Evolutionary conservation across 2,888 invertebrate genomes (phyloP).

Genomic region (Corbicula japonica): DNA sequence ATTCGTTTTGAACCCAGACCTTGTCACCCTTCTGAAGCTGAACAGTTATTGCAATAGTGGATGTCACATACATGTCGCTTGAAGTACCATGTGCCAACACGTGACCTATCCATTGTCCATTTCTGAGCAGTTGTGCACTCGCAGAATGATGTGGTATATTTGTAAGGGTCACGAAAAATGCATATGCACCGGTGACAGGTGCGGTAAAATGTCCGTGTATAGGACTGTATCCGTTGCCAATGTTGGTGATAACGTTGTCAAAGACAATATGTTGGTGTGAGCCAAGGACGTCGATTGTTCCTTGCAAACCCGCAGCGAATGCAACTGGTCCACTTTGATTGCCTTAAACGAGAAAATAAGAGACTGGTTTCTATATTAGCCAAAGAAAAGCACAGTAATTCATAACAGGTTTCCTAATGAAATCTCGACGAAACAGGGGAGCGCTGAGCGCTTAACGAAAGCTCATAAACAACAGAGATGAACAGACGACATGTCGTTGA

Average conservation of each 20-base stretch:
- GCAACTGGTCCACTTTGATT: slow-evolving; percentile 44
- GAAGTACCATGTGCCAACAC: slow-evolving; percentile 16
- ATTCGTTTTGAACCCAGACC: slow-evolving; percentile 46
- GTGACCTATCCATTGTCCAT: slow-evolving; percentile 14
- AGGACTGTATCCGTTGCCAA: slow-evolving; percentile 37
- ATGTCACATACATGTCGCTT: slow-evolving; percentile 6
- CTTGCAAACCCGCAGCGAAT: slow-evolving; percentile 33
- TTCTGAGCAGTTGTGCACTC: slow-evolving; percentile 10
- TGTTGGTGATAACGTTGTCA: slow-evolving; percentile 44
- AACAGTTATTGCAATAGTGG: slow-evolving; percentile 20
- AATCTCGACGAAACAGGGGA: background rate
- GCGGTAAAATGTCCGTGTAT: slow-evolving; percentile 40
- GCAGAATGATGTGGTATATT: slow-evolving; percentile 19
- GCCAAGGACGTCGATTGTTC: slow-evolving; percentile 24
- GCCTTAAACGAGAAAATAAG: no score
- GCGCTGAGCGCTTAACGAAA: slow-evolving; percentile 20
- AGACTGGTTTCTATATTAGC: no score
- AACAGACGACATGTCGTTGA: slow-evolving; percentile 26
- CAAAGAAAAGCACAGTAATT: background rate
- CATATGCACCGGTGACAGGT: slow-evolving; percentile 39
- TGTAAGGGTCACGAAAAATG: slow-evolving; percentile 36
- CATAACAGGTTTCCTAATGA: background rate
- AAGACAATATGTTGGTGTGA: slow-evolving; percentile 46
- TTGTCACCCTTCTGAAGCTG: slow-evolving; percentile 24
- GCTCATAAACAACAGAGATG: slow-evolving; percentile 28